Percentiles rank a stretch among this genome's conserved stretches.
Evolutionary conservation across 2,113 vertebrate genomes (phyloP).

Genomic region (Bubo bubo): DNA sequence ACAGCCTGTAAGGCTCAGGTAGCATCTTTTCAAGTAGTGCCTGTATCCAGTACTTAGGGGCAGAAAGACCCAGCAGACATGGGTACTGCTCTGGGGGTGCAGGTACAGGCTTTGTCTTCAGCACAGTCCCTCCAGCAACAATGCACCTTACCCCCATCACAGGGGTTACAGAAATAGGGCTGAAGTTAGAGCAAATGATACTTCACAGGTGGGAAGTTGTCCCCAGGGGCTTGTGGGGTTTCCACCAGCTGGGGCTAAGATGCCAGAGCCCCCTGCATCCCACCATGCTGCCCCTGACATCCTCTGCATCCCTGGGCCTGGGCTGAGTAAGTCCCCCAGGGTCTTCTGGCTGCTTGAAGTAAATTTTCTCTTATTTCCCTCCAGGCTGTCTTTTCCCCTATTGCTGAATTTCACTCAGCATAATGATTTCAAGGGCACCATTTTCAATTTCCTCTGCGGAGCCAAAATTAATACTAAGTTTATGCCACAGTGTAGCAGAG

Average conservation of each 20-base stretch:
- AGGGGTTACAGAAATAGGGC: background rate
- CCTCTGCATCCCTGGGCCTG: background rate
- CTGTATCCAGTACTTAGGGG: background rate
- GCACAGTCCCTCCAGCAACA: background rate
- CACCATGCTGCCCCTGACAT: background rate
- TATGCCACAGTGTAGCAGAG: slow-evolving; percentile 3
- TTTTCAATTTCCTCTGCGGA: slow-evolving; percentile 53
- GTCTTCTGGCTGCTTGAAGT: background rate
- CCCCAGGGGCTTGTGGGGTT: background rate
- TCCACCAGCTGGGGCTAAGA: background rate
- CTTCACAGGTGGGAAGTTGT: background rate
- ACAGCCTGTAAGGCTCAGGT: background rate
- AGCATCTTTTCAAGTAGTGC: background rate
- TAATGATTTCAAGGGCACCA: slow-evolving; percentile 36
- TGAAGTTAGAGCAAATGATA: background rate
- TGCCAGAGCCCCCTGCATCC: background rate
- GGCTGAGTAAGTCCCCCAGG: background rate
- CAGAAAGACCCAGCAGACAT: background rate
- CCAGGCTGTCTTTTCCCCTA: background rate
- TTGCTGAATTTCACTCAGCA: background rate
- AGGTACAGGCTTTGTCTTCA: background rate
- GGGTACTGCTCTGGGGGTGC: background rate
- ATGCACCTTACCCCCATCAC: background rate
- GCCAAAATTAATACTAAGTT: slow-evolving; percentile 56
- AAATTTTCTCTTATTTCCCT: slow-evolving; percentile 18